Base-by-base conservation (phyloP, 2,797 vertebrate genomes). In the Picus viridis region DNA sequence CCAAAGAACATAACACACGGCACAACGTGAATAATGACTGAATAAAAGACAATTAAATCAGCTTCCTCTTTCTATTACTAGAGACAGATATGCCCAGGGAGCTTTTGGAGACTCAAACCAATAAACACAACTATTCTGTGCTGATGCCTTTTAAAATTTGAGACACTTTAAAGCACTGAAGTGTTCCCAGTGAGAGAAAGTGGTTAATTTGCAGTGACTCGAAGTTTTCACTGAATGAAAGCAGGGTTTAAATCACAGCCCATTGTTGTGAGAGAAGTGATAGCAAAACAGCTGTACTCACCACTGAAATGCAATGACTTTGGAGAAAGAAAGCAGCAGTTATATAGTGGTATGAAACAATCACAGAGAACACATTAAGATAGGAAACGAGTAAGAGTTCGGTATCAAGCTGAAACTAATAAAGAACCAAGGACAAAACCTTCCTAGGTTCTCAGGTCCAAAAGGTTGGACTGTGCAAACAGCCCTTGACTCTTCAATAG, bases 221-320 rank as follows among this genome's bases (percentile, higher is more conserved):
- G 47, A n/a, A 53, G 53, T 20, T 20, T 41, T 61, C 75, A 59
- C 26, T 57, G 57, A 76, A 17, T 43, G 67, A 89, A 51, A 86
- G 24, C 0, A 18, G 57, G 71, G 78, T 78, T 90, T 34, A 58
- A 88, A 73, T 10, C 12, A 19, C 9, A 59, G 81, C 89, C 51
- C 85, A 29, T 9, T 3, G 61, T 16, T 56, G 76, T 81, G 85
- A 95, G 77, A 82, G 51, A 94, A 94, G 83, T 22, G 85, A 88
- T 74, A 95, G 56, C 89, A 90, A 96, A 96, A 94, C 89, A 93
- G 45, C 90, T 68, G 89, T 95, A 96, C 95, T 94, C 94, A 96
- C 94, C 96, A 32, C 90, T 88, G 91, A 96, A 96, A 96, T 53
- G 94, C 89, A 96, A 94, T 93, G 93, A 95, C 92, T 93, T 94